A percentile compares a stretch with the other conserved stretches of the same genome.
Conservation (phyloP, 2,113 vertebrate genomes). For the Sceloporus undulatus region DNA sequence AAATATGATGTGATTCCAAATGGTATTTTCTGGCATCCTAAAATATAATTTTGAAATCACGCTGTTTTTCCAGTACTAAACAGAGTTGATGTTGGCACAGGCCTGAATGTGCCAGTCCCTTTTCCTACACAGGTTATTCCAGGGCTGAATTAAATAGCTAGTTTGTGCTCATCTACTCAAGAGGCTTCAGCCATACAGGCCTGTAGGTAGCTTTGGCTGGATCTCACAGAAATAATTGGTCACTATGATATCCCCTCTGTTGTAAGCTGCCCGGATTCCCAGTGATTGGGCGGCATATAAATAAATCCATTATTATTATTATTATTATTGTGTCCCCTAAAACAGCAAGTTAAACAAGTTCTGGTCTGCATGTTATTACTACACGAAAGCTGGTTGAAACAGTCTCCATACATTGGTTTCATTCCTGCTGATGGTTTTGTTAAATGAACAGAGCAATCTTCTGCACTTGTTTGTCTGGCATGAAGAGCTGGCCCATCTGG, state of each 20-base stretch:
- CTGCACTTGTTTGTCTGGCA: background rate
- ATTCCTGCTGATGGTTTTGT: background rate
- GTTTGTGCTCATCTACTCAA: background rate
- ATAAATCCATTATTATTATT: no score
- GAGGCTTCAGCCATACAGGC: no score
- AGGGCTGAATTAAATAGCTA: background rate
- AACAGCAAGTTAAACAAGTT: background rate
- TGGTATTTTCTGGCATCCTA: background rate
- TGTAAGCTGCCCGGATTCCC: no score
- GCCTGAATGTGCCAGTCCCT: background rate
- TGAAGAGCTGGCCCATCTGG: background rate
- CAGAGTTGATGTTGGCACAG: background rate
- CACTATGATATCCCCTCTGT: background rate
- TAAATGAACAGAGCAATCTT: background rate
- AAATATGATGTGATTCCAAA: background rate
- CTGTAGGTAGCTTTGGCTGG: background rate
- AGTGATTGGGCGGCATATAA: no score
- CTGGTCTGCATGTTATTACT: background rate
- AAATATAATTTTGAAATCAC: background rate
- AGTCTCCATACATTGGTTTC: background rate
- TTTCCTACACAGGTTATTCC: background rate
- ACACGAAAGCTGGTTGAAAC: background rate
- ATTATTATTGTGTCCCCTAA: background rate
- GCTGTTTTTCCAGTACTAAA: background rate
- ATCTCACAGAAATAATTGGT: background rate